These are phyloP conservation scores for Chelonia mydas DNA, from an alignment of 2,797 vertebrate genomes.

Conservation along the genomic window DNA sequence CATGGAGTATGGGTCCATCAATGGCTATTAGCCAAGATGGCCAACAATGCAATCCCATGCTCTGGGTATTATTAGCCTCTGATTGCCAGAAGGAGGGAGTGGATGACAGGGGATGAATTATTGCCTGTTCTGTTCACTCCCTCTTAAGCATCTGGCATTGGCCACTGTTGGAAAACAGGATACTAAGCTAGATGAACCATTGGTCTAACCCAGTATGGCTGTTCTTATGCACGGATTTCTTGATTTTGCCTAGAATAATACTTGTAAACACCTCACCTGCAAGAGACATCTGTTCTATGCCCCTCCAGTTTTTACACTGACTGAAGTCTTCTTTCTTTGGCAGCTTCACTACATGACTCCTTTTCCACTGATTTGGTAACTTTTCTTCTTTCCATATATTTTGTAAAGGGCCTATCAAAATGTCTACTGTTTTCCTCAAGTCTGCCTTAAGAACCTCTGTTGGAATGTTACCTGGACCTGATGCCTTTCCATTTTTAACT, in stretches of 20 bases:
- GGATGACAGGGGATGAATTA: neutral
- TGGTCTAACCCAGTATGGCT: neutral
- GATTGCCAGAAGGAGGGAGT: neutral
- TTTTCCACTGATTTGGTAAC: neutral
- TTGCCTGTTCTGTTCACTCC: neutral
- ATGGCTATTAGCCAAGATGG: neutral
- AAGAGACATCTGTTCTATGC: neutral
- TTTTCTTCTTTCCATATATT: neutral
- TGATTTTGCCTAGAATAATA: neutral
- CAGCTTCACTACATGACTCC: neutral
- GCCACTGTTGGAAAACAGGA: neutral
- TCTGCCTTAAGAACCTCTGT: neutral
- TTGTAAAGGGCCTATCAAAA: neutral
- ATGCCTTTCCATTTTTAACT: neutral
- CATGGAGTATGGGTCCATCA: neutral
- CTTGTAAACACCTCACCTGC: neutral
- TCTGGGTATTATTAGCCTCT: neutral
- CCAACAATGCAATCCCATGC: neutral
- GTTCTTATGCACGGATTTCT: neutral
- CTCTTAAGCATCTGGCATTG: neutral
- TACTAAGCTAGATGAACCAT: neutral
- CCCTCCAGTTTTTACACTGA: neutral
- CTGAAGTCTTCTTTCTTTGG: neutral
- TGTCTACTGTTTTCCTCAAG: neutral
- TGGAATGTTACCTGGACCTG: neutral